A percentile compares a stretch with the other conserved stretches of the same genome.
phyloP scores from a whole-genome alignment of 2,888 invertebrate genomes.

The Amorpha juglandis region DNA sequence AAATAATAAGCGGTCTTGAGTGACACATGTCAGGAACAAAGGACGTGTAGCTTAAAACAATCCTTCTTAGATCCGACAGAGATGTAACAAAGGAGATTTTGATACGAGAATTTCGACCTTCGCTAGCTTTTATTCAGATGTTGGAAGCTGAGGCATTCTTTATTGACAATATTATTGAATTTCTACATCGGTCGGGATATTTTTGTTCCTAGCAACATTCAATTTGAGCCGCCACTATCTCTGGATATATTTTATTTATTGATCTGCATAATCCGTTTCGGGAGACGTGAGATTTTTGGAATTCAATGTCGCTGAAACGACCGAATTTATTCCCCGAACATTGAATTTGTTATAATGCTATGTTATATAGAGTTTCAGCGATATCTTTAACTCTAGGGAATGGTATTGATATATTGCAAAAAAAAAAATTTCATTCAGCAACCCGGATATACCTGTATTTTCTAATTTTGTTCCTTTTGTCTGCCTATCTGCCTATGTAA shows the following conservation, averaged over 20 bases:
- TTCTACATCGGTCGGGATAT: slow-evolving; percentile 46
- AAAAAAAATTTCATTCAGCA: no score
- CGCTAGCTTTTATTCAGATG: slow-evolving; percentile 43
- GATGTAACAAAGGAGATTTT: slow-evolving; percentile 42
- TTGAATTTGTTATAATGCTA: slow-evolving; percentile 27
- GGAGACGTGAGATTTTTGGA: slow-evolving; percentile 32
- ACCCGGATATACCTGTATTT: no score
- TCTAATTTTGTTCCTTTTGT: no score
- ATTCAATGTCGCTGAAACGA: slow-evolving; percentile 22
- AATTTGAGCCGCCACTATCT: slow-evolving; percentile 50
- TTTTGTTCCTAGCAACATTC: slow-evolving; percentile 52
- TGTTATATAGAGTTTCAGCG: not conserved
- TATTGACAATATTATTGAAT: slow-evolving; percentile 66
- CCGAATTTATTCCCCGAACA: slow-evolving; percentile 33
- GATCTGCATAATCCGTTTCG: slow-evolving; percentile 59
- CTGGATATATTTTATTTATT: slow-evolving; percentile 60
- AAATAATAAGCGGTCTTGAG: slow-evolving; percentile 24
- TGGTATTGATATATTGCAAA: not conserved
- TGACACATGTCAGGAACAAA: slow-evolving; percentile 27
- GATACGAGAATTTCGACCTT: slow-evolving; percentile 42
- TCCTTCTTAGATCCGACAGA: slow-evolving; percentile 26
- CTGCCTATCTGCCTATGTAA: no score
- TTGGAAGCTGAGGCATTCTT: slow-evolving; percentile 45
- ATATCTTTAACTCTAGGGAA: not conserved
- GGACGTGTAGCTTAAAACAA: slow-evolving; percentile 28